Percentiles rank a stretch among this genome's conserved stretches.
Conservation (phyloP, 1,140 invertebrate species). For the Zeugodacus cucurbitae region DNA sequence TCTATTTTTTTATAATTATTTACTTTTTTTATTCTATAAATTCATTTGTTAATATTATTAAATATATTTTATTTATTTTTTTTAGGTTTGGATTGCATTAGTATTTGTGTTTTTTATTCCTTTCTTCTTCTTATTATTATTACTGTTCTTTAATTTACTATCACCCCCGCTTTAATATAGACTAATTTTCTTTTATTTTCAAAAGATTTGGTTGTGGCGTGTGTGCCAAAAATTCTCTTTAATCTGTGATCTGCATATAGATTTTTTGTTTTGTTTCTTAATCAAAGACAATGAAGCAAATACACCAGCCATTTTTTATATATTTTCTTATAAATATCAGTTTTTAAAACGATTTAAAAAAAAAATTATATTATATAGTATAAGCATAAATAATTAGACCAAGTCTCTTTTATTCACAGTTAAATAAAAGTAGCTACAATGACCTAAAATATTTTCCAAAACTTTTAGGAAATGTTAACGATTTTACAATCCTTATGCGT, state of each 20-base stretch:
- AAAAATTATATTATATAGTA: too few relatives aligned
- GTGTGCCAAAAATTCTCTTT: background rate
- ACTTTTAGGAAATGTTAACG: too few relatives aligned
- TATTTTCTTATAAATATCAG: too few relatives aligned
- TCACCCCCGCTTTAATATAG: background rate
- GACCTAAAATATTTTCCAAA: too few relatives aligned
- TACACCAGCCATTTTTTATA: too few relatives aligned
- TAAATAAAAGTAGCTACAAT: too few relatives aligned
- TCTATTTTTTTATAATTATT: background rate
- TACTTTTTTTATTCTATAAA: background rate
- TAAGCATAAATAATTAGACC: too few relatives aligned
- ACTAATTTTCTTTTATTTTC: background rate
- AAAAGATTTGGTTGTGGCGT: background rate
- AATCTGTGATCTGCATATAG: background rate
- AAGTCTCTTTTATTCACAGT: too few relatives aligned
- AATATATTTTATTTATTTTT: background rate
- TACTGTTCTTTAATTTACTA: background rate
- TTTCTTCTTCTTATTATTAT: background rate
- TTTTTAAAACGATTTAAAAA: too few relatives aligned
- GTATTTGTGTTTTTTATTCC: background rate
- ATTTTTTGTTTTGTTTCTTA: too few relatives aligned
- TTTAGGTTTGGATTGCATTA: background rate
- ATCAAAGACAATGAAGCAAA: too few relatives aligned
- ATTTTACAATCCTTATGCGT: too few relatives aligned
- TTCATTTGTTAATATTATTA: background rate